Evolutionary conservation across 2,113 vertebrate species (phyloP).

Genomic region (Chloebia gouldiae): DNA sequence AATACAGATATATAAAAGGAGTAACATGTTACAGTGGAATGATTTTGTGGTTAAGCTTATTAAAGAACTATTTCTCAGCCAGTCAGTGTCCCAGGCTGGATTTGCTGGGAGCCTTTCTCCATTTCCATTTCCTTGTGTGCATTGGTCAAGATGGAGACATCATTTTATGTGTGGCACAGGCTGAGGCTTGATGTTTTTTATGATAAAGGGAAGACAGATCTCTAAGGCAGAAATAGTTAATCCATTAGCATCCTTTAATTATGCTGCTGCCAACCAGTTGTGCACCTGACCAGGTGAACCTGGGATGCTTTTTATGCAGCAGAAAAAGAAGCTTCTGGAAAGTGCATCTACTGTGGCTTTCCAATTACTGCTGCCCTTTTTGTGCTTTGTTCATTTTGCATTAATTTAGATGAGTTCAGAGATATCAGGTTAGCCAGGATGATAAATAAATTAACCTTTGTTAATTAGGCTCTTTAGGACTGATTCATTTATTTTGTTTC

Average conservation of each 20-base stretch:
- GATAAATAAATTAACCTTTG: constrained; percentile 66
- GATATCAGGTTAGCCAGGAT: not conserved
- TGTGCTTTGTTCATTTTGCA: constrained; percentile 27
- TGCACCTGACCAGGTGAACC: not conserved
- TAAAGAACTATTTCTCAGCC: not conserved
- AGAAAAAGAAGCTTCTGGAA: constrained; percentile 42
- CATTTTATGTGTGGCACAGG: not conserved
- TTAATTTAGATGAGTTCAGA: constrained; percentile 32
- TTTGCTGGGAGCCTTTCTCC: not conserved
- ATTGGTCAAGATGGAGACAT: not conserved
- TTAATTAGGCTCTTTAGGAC: constrained; percentile 51
- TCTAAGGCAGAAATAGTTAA: not conserved
- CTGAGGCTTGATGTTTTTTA: not conserved
- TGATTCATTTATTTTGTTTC: constrained; percentile 43
- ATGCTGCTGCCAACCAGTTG: not conserved
- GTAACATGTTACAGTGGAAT: not conserved
- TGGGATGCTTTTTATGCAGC: not conserved
- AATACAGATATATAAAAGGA: not conserved
- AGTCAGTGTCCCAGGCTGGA: not conserved
- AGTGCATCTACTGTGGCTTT: not conserved
- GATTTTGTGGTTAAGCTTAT: not conserved
- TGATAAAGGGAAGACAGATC: not conserved
- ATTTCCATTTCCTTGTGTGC: not conserved
- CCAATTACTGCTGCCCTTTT: constrained; percentile 38
- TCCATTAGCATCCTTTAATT: not conserved